These are phyloP conservation scores for Panzeria rudis DNA, from an alignment of 2,888 invertebrate genomes.

Conservation along the genomic window DNA sequence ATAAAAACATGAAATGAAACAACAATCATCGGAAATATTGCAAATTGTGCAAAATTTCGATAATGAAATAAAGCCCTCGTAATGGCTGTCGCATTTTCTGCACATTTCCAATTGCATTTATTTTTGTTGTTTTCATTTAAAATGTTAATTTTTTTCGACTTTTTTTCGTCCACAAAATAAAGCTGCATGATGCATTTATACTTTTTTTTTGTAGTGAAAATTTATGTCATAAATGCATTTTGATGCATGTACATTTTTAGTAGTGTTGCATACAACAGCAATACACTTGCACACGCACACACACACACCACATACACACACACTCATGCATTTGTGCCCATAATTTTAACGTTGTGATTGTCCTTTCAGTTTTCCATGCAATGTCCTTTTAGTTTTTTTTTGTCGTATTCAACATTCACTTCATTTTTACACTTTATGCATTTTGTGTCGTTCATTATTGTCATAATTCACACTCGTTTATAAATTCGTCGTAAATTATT, in stretches of 20 bases:
- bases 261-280: conserved; percentile 18
- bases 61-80: conserved; percentile 77
- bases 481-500: conserved; percentile 72
- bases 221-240: conserved; percentile 73
- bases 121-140: conserved; percentile 53
- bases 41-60: conserved; percentile 80
- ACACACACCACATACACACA: conserved; percentile 12
- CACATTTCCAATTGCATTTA: conserved; percentile 66
- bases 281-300: conserved; percentile 7
- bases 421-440: conserved; percentile 72
- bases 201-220: conserved; percentile 44
- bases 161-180: conserved; percentile 27
- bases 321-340: conserved; percentile 58
- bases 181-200: conserved; percentile 55
- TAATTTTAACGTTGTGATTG: conserved; percentile 60
- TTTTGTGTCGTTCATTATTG: conserved; percentile 72
- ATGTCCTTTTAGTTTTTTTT: conserved; percentile 43
- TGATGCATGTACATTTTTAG: conserved; percentile 69
- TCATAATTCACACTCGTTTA: conserved; percentile 72
- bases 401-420: conserved; percentile 61
- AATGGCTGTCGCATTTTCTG: conserved; percentile 62
- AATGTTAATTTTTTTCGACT: conserved; percentile 3
- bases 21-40: conserved; percentile 75
- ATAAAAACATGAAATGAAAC: conserved; percentile 51
- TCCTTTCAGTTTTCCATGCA: conserved; percentile 43